A percentile compares a stretch with the other conserved stretches of the same genome.
Conservation (phyloP, 2,888 invertebrate genomes). For the Ormia ochracea region DNA sequence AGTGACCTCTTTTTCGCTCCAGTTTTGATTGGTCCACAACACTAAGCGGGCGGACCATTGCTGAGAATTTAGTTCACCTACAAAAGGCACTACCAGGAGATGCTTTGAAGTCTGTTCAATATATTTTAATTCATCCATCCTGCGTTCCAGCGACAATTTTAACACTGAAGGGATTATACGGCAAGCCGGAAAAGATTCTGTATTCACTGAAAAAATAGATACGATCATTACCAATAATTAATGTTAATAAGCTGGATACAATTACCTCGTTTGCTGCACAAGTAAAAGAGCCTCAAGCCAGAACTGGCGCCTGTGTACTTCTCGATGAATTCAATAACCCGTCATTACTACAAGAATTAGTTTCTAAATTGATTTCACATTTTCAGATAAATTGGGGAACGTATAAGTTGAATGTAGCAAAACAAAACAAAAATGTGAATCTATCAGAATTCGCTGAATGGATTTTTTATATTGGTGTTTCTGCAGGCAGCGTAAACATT, state of each 20-base stretch:
- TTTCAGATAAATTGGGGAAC: not conserved
- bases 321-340: not conserved
- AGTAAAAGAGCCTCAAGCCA: not conserved
- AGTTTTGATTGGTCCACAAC: not conserved
- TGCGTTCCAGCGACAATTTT: not conserved
- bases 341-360: not conserved
- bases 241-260: not conserved
- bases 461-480: not conserved
- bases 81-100: not conserved
- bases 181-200: not conserved
- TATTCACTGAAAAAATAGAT: not conserved
- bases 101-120: not conserved
- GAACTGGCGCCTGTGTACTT: not conserved
- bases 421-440: not conserved
- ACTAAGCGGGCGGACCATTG: not conserved
- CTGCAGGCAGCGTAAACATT: not conserved
- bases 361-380: not conserved
- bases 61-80: not conserved
- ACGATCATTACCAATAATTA: not conserved
- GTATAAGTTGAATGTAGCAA: not conserved
- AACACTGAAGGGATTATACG: not conserved
- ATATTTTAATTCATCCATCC: not conserved
- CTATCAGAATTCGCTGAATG: not conserved
- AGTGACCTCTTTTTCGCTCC: not conserved
- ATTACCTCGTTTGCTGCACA: not conserved